A percentile compares a stretch with the other conserved stretches of the same genome.
These are phyloP conservation scores for Venturia canescens DNA, from an alignment of 1,140 invertebrate species.

Conservation along the genomic window DNA sequence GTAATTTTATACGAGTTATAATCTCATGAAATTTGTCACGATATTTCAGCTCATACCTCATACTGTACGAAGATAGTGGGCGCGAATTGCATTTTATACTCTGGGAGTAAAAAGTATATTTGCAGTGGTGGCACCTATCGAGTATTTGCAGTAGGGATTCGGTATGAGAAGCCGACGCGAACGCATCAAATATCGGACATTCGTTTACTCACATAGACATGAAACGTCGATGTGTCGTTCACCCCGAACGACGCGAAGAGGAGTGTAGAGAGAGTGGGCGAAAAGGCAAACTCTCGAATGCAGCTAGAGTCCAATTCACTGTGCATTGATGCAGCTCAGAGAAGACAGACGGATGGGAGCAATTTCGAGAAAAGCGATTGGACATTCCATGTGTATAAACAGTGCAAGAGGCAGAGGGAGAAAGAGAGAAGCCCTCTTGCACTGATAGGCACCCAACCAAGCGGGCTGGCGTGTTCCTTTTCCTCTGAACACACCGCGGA, in stretches of 20 bases:
- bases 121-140: not conserved
- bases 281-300: slow-evolving; percentile 4
- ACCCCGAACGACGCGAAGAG: not conserved
- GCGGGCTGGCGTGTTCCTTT: not conserved
- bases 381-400: slow-evolving; percentile 22
- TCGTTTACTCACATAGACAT: not conserved
- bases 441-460: not conserved
- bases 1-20: no score
- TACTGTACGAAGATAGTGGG: no score
- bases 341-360: slow-evolving; percentile 30
- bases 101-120: no score
- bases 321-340: slow-evolving; percentile 28
- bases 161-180: not conserved
- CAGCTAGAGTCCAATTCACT: slow-evolving; percentile 20
- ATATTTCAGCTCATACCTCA: no score
- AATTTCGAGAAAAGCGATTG: slow-evolving; percentile 33
- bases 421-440: not conserved
- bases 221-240: slow-evolving; percentile 13
- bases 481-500: not conserved
- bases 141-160: not conserved
- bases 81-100: no score
- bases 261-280: not conserved
- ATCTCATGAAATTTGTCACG: no score
- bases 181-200: slow-evolving; percentile 15
- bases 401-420: not conserved